phyloP scores from a whole-genome alignment of 2,888 invertebrate species.

The Limnephilus lunatus region DNA sequence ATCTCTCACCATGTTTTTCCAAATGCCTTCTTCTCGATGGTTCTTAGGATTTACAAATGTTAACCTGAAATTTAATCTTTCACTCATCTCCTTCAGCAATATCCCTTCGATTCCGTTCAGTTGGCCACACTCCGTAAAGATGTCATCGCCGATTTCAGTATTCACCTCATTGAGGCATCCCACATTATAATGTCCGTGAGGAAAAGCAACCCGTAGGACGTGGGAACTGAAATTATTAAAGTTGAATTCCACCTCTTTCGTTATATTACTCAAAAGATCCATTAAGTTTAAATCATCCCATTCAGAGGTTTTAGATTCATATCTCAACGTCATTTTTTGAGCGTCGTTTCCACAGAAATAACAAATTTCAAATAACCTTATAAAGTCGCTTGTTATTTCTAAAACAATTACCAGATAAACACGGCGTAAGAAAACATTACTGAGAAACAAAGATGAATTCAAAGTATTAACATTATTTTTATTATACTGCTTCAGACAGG shows the following conservation, averaged over 20 bases:
- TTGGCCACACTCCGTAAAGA: slow-evolving; percentile 13
- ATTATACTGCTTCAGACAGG: neutral
- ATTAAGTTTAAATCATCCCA: neutral
- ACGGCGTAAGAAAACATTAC: neutral
- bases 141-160: neutral
- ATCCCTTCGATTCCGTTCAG: slow-evolving; percentile 50
- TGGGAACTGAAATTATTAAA: slow-evolving; percentile 10
- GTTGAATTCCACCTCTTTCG: slow-evolving; percentile 17
- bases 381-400: neutral
- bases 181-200: neutral
- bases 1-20: slow-evolving; percentile 59
- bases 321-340: neutral
- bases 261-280: neutral
- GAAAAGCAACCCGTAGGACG: neutral
- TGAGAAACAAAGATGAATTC: neutral
- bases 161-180: slow-evolving; percentile 32
- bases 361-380: slow-evolving; percentile 18
- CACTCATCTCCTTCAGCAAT: slow-evolving; percentile 48
- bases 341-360: slow-evolving; percentile 14
- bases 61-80: slow-evolving; percentile 56
- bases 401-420: slow-evolving; percentile 14
- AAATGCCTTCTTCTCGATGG: slow-evolving; percentile 39
- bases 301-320: neutral
- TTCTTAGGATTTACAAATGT: slow-evolving; percentile 45
- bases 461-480: neutral